These are phyloP conservation scores for Zenarchopterus dispar DNA, from an alignment of 2,797 vertebrate genomes.

Conservation along the genomic window DNA sequence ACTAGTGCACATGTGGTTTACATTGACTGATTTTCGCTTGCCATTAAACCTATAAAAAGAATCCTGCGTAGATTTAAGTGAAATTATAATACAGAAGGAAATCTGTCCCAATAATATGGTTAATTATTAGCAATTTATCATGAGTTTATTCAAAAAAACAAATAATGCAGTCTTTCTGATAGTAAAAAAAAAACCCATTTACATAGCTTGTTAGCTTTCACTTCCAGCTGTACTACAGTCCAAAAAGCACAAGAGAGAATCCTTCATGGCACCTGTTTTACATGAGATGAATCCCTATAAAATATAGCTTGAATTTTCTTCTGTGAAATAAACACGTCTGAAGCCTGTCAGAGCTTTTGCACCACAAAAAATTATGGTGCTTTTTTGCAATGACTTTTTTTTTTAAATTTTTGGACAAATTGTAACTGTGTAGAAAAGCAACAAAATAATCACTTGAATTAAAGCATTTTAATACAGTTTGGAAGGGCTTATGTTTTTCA, in stretches of 20 bases:
- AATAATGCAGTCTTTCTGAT: background rate
- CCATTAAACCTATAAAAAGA: slow-evolving; percentile 54
- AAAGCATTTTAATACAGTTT: too few relatives aligned
- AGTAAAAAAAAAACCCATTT: background rate
- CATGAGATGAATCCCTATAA: too few relatives aligned
- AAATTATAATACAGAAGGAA: slow-evolving; percentile 46
- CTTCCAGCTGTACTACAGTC: background rate
- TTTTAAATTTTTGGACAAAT: too few relatives aligned
- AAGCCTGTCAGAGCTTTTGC: background rate
- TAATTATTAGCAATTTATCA: too few relatives aligned
- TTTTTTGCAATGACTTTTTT: too few relatives aligned
- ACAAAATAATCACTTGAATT: too few relatives aligned
- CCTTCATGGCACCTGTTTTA: background rate
- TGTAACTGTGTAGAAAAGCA: too few relatives aligned
- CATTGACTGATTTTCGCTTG: slow-evolving; percentile 68
- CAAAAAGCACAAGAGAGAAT: background rate
- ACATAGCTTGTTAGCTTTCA: background rate
- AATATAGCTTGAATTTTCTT: background rate
- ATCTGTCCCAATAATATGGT: too few relatives aligned
- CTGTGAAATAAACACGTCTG: background rate
- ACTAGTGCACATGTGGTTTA: slow-evolving; percentile 73
- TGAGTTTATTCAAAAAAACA: background rate
- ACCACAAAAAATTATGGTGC: background rate
- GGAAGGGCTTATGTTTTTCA: too few relatives aligned
- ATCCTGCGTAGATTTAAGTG: slow-evolving; percentile 46